Conservation (phyloP, 2,113 vertebrate genomes). For the Recurvirostra avosetta region DNA sequence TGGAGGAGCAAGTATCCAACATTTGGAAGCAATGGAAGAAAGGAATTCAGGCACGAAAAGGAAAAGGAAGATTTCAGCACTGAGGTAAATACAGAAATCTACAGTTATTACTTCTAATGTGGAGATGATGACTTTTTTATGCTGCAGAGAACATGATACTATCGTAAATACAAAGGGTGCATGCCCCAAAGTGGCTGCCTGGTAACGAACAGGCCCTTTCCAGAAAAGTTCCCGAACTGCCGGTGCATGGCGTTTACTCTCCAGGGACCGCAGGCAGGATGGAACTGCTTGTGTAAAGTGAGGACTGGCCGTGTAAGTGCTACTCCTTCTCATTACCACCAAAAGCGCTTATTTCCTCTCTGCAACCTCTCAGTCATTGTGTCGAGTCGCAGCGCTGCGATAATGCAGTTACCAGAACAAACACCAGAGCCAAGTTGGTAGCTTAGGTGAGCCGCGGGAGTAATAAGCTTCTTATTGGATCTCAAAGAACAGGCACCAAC, state of each 20-base stretch:
- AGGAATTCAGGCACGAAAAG: not conserved
- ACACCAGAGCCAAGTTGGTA: not conserved
- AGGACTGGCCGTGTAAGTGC: not conserved
- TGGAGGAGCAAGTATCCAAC: not conserved
- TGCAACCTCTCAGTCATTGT: not conserved
- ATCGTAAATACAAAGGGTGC: not conserved
- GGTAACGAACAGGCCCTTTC: not conserved
- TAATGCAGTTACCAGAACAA: not conserved
- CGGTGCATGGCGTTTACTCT: rapidly evolving
- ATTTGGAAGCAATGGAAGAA: not conserved
- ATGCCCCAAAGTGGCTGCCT: not conserved
- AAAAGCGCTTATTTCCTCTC: not conserved
- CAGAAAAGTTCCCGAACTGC: not conserved
- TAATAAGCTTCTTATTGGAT: not conserved
- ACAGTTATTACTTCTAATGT: not conserved
- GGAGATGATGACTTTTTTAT: not conserved
- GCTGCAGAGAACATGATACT: too few species aligned
- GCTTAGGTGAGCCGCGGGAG: not conserved
- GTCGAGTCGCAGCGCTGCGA: not conserved
- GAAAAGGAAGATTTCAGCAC: not conserved
- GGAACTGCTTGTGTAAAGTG: not conserved
- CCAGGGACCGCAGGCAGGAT: not conserved
- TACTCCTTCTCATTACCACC: not conserved
- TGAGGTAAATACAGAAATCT: not conserved
- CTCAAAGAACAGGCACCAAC: not conserved